Conservation (phyloP, 2,797 vertebrate genomes). For the Peromyscus attwateri region DNA sequence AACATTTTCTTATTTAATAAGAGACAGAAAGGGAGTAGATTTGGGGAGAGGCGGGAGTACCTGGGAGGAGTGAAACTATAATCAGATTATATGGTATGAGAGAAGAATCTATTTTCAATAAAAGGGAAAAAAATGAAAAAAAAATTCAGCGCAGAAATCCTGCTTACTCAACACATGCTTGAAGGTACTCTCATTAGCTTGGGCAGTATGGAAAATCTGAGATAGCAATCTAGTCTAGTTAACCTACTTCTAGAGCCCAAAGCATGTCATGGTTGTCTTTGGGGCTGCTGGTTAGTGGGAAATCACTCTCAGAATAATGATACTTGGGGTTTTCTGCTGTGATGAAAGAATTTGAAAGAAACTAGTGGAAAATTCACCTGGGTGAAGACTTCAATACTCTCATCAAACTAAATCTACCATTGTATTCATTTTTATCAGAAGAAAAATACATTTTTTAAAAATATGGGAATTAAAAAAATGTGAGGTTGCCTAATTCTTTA, state of each 20-base stretch:
- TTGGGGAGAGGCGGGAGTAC: not conserved
- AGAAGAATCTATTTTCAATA: not conserved
- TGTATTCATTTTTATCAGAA: not conserved
- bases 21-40: not conserved
- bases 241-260: not conserved
- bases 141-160: not conserved
- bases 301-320: not conserved
- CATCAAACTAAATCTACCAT: not conserved
- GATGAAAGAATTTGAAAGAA: conserved; percentile 53
- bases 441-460: conserved; percentile 4
- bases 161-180: conserved; percentile 36
- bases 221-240: not conserved
- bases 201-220: conserved; percentile 3
- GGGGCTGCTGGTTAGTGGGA: not conserved
- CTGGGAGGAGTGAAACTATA: not conserved
- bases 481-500: conserved; percentile 25
- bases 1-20: not conserved
- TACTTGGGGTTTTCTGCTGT: not conserved
- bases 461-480: not conserved
- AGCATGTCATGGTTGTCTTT: not conserved
- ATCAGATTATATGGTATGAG: not conserved
- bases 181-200: conserved; percentile 61
- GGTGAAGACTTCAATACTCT: not conserved
- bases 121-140: not conserved
- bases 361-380: not conserved